These are phyloP conservation scores for Ochotona curzoniae DNA, from an alignment of 2,113 vertebrate species.

Conservation along the genomic window DNA sequence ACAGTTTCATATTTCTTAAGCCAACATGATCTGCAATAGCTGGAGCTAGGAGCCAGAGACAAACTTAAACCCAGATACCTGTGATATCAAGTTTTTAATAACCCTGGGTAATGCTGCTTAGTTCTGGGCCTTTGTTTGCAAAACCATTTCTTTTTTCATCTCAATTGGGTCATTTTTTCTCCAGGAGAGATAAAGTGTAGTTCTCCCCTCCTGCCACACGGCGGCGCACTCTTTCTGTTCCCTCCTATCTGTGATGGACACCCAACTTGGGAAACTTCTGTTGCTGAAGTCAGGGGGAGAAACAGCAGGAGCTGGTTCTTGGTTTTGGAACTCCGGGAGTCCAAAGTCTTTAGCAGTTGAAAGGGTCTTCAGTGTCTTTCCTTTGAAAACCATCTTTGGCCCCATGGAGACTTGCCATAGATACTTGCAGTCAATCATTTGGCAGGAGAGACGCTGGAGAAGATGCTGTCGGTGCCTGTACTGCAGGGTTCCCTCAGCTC, in stretches of 20 bases:
- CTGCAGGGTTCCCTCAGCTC: not conserved
- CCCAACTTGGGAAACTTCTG: rapidly evolving
- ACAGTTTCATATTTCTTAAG: not conserved
- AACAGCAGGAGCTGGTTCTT: not conserved
- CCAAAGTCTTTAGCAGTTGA: not conserved
- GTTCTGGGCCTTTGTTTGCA: not conserved
- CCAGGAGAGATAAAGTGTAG: not conserved
- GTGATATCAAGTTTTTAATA: not conserved
- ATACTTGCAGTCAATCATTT: rapidly evolving
- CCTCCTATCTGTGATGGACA: not conserved
- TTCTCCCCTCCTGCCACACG: not conserved
- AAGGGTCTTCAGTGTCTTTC: not conserved
- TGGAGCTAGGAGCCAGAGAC: too few relatives aligned
- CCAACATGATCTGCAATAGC: too few relatives aligned
- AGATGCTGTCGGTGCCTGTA: rapidly evolving
- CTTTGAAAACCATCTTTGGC: not conserved
- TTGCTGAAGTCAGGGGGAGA: not conserved
- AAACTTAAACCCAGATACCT: too few relatives aligned
- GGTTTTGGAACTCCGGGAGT: not conserved
- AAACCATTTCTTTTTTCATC: not conserved
- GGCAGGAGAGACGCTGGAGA: not conserved
- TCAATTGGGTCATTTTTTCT: not conserved
- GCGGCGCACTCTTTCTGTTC: slow-evolving; percentile 11
- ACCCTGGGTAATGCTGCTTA: not conserved
- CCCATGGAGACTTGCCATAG: too few relatives aligned